Percentiles rank a stretch among this genome's conserved stretches.
These are phyloP conservation scores for Adoxophyes honmai DNA, from an alignment of 1,140 invertebrate genomes.

Conservation along the genomic window DNA sequence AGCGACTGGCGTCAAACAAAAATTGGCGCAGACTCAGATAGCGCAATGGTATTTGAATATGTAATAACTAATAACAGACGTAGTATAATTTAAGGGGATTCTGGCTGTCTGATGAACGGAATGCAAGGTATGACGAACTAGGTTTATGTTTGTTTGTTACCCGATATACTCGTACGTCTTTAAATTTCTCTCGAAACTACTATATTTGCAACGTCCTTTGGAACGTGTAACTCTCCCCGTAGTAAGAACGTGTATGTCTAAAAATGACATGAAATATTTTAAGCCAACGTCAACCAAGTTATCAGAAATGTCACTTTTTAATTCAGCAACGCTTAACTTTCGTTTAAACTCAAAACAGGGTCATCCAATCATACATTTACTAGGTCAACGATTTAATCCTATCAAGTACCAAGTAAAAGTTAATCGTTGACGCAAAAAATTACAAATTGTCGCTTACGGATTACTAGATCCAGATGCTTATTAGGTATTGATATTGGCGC, in stretches of 20 bases:
- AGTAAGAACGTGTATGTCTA: constrained; percentile 3
- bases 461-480: constrained; percentile 12
- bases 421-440: not conserved
- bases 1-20: constrained; percentile 61
- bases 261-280: constrained; percentile 12
- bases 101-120: not conserved
- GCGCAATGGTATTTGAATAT: constrained; percentile 11
- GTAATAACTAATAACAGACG: constrained; percentile 8
- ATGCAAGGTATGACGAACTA: too few relatives aligned
- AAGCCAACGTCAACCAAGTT: constrained; percentile 12
- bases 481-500: not conserved
- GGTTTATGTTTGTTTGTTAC: too few relatives aligned
- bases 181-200: too few relatives aligned
- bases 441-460: constrained; percentile 11
- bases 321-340: constrained; percentile 12
- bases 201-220: too few relatives aligned
- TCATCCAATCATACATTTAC: constrained; percentile 4
- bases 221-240: not conserved
- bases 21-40: constrained; percentile 57
- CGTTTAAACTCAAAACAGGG: constrained; percentile 9
- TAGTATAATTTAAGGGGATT: not conserved
- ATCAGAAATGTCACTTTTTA: constrained; percentile 7
- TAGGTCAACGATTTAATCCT: constrained; percentile 13
- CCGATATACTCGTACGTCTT: too few relatives aligned
- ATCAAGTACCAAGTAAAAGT: constrained; percentile 8